Evolutionary conservation across 2,113 vertebrate species (phyloP).

Genomic region (Sinocyclocheilus anshuiensis): DNA sequence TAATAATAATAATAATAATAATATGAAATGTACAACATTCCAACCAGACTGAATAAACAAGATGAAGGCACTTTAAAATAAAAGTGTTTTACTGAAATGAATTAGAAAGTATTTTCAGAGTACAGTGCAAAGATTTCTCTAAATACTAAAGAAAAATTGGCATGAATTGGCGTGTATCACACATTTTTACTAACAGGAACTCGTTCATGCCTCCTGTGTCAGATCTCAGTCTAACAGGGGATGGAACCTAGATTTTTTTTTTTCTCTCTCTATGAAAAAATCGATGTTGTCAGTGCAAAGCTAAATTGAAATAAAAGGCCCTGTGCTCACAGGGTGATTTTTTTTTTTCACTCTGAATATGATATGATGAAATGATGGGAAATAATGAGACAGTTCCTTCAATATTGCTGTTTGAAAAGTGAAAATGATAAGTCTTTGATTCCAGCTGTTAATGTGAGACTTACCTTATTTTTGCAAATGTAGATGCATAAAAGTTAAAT

Average conservation of each 20-base stretch:
- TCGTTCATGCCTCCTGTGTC: not conserved
- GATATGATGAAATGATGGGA: slow-evolving; percentile 11
- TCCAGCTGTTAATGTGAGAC: not conserved
- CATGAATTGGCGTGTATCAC: not conserved
- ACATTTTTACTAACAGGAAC: not conserved
- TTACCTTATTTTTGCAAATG: not conserved
- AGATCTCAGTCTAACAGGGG: not conserved
- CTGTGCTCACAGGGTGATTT: not conserved
- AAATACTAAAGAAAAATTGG: not conserved
- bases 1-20: too few relatives aligned
- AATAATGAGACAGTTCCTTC: not conserved
- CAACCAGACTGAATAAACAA: not conserved
- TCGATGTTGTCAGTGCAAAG: not conserved
- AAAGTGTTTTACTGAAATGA: not conserved
- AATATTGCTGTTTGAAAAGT: not conserved
- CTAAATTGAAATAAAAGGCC: not conserved
- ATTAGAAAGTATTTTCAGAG: not conserved
- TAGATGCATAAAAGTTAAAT: not conserved
- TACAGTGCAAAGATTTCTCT: not conserved
- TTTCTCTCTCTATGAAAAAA: not conserved
- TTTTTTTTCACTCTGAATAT: not conserved
- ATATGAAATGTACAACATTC: not conserved
- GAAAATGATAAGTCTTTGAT: not conserved
- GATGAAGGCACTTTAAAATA: not conserved
- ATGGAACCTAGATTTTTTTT: not conserved